phyloP scores from a whole-genome alignment of 2,113 vertebrate genomes.

The Leptosomus discolor region DNA sequence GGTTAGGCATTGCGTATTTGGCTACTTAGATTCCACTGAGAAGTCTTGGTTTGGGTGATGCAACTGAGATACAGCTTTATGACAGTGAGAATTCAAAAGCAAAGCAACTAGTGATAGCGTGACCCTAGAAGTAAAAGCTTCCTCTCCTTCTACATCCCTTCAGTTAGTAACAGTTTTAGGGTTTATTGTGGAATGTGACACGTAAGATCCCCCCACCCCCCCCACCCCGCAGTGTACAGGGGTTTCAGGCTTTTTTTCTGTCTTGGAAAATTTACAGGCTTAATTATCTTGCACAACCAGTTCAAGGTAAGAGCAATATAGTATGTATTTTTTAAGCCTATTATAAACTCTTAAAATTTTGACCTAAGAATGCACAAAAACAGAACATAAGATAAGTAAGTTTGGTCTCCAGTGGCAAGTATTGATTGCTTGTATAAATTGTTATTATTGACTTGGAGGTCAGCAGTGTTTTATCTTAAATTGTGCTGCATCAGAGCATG shows the following conservation, averaged over 20 bases:
- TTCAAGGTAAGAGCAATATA: rapidly evolving
- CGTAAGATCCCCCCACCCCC: neutral
- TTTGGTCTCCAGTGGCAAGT: neutral
- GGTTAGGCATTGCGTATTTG: neutral
- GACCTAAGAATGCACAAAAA: neutral
- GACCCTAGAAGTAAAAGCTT: neutral
- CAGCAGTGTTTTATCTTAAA: neutral
- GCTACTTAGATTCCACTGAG: neutral
- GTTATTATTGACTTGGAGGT: neutral
- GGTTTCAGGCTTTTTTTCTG: neutral
- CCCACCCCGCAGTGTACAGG: neutral
- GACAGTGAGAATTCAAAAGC: neutral
- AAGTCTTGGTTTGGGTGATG: neutral
- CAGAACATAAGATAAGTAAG: neutral
- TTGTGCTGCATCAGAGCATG: neutral
- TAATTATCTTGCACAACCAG: neutral
- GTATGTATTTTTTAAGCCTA: neutral
- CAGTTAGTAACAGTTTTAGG: neutral
- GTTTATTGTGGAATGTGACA: neutral
- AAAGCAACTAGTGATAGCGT: neutral
- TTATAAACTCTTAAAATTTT: neutral
- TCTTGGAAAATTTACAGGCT: neutral
- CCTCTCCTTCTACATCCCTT: neutral
- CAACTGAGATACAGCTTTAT: neutral
- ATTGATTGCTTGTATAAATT: neutral